Conservation (phyloP, 2,797 vertebrate species). For the Helarctos malayanus region DNA sequence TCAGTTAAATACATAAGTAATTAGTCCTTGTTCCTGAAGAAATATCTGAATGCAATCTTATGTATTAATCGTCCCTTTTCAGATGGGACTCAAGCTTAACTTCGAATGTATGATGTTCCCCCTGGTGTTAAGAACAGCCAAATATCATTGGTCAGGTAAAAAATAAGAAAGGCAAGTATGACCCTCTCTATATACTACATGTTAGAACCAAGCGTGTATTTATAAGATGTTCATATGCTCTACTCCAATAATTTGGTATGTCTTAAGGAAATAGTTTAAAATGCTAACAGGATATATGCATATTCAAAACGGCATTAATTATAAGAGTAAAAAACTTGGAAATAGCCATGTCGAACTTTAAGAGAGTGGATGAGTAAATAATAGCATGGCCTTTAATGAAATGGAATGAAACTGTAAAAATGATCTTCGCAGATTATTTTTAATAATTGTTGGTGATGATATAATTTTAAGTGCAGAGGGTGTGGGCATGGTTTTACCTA, state of each 20-base stretch:
- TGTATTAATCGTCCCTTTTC: background rate
- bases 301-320: background rate
- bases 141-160: background rate
- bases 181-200: background rate
- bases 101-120: constrained; percentile 12
- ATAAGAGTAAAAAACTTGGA: background rate
- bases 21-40: constrained; percentile 16
- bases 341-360: background rate
- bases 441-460: background rate
- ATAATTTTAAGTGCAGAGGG: background rate
- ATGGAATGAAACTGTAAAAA: background rate
- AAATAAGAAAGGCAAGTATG: background rate
- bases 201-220: background rate
- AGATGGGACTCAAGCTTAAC: constrained; percentile 35
- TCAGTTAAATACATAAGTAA: constrained; percentile 28
- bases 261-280: constrained; percentile 26
- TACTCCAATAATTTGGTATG: constrained; percentile 38
- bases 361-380: constrained; percentile 12
- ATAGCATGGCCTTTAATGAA: background rate
- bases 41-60: constrained; percentile 51
- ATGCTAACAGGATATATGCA: background rate
- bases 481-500: background rate
- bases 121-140: background rate
- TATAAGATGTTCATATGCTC: background rate
- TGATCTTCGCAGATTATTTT: background rate